These are phyloP conservation scores for Parnassius apollo DNA, from an alignment of 2,888 invertebrate species.

Conservation along the genomic window DNA sequence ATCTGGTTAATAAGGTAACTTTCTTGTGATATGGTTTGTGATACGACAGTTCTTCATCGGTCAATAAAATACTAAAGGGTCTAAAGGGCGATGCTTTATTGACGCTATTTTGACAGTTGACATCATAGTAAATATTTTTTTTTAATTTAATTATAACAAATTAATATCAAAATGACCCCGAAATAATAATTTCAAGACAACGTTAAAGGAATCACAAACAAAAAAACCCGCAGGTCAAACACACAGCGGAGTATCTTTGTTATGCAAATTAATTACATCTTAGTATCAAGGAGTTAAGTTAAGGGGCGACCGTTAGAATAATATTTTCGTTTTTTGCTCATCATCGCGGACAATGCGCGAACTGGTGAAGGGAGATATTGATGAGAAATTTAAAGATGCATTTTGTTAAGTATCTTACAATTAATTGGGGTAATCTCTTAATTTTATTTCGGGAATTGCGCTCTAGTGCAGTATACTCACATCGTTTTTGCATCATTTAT, in stretches of 20 bases:
- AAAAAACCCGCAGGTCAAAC: constrained; percentile 12
- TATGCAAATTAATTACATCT: constrained; percentile 22
- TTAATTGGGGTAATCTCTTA: too few relatives aligned
- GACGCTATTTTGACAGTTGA: too few relatives aligned
- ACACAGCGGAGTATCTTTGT: constrained; percentile 13
- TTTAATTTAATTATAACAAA: too few relatives aligned
- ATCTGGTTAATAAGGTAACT: too few relatives aligned
- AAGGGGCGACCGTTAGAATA: constrained; percentile 15
- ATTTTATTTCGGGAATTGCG: too few relatives aligned
- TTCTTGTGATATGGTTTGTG: too few relatives aligned
- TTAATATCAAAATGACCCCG: neutral
- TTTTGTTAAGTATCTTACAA: neutral
- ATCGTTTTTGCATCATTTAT: too few relatives aligned
- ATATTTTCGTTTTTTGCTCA: constrained; percentile 21
- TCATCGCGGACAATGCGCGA: constrained; percentile 3
- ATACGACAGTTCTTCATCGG: too few relatives aligned
- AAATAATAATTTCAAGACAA: neutral
- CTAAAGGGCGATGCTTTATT: too few relatives aligned
- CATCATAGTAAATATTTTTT: too few relatives aligned
- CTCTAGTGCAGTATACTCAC: too few relatives aligned
- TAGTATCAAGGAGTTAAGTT: neutral
- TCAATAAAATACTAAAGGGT: too few relatives aligned
- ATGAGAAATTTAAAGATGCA: constrained; percentile 7
- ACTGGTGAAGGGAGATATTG: constrained; percentile 6
- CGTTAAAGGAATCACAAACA: neutral